These are phyloP conservation scores for Dascillus cervinus DNA, from an alignment of 2,888 invertebrate species.

Conservation along the genomic window DNA sequence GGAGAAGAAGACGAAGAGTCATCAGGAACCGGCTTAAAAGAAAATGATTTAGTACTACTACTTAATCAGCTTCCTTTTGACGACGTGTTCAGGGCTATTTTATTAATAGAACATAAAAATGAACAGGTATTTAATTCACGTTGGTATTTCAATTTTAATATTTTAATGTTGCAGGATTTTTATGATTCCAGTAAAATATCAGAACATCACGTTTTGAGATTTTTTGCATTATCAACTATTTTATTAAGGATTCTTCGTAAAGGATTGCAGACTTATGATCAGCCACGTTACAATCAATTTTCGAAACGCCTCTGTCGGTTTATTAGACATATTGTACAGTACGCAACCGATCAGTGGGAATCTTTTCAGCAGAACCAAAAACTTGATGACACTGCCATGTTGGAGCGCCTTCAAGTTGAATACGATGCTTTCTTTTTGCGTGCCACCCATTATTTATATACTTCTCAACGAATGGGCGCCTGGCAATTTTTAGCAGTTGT, in stretches of 20 bases:
- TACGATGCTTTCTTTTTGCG: slow-evolving; percentile 66
- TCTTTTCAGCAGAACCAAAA: slow-evolving; percentile 40
- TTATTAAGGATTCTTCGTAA: slow-evolving; percentile 55
- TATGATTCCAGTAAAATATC: slow-evolving; percentile 47
- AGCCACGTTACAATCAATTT: slow-evolving; percentile 59
- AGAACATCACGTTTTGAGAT: slow-evolving; percentile 55
- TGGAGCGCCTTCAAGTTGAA: slow-evolving; percentile 58
- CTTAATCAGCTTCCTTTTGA: slow-evolving; percentile 69
- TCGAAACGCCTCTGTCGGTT: slow-evolving; percentile 60
- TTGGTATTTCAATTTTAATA: too few relatives aligned
- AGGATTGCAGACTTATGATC: slow-evolving; percentile 60
- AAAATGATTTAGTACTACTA: slow-evolving; percentile 69
- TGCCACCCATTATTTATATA: slow-evolving; percentile 61
- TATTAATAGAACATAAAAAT: slow-evolving; percentile 39
- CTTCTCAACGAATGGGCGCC: slow-evolving; percentile 63
- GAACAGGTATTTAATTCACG: slow-evolving; percentile 30
- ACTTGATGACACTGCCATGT: slow-evolving; percentile 43
- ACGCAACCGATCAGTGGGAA: slow-evolving; percentile 65
- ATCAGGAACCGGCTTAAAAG: slow-evolving; percentile 54
- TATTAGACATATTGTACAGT: slow-evolving; percentile 63
- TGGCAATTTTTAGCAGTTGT: slow-evolving; percentile 77
- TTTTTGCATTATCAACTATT: slow-evolving; percentile 63
- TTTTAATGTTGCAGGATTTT: slow-evolving; percentile 33
- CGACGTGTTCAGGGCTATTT: slow-evolving; percentile 51
- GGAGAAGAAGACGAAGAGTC: slow-evolving; percentile 72